Percentiles rank a stretch among this genome's conserved stretches.
These are phyloP conservation scores for Onchidella celtica DNA, from an alignment of 2,888 invertebrate species.

Conservation along the genomic window DNA sequence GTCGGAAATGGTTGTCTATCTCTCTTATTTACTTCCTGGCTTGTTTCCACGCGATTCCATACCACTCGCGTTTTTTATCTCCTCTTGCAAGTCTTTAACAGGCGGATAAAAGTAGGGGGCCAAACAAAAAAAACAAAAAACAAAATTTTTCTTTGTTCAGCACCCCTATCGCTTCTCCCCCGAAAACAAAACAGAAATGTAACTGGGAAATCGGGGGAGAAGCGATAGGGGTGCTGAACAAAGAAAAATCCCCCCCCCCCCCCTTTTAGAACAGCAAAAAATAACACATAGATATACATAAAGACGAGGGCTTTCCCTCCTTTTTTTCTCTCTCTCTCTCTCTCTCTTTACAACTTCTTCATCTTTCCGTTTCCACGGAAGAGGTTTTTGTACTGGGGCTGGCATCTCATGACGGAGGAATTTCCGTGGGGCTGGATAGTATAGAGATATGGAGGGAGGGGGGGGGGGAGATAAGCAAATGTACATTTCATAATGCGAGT, in stretches of 20 bases:
- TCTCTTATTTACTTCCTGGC: not conserved
- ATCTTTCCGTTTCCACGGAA: not conserved
- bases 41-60: constrained; percentile 16
- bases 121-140: not conserved
- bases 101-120: not conserved
- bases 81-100: not conserved
- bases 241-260: too few relatives aligned
- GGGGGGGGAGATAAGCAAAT: not conserved
- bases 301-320: too few relatives aligned
- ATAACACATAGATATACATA: too few relatives aligned
- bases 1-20: constrained; percentile 16
- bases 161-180: not conserved
- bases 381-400: not conserved
- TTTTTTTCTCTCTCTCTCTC: too few relatives aligned
- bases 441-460: not conserved
- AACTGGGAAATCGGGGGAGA: not conserved
- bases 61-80: not conserved
- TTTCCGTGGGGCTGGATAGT: not conserved
- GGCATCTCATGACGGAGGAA: not conserved
- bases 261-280: too few relatives aligned
- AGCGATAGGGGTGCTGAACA: not conserved
- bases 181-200: not conserved
- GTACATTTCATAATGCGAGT: not conserved
- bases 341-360: not conserved
- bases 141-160: too few relatives aligned